Conservation (phyloP, 2,888 invertebrate genomes). For the Perdita meconis region DNA sequence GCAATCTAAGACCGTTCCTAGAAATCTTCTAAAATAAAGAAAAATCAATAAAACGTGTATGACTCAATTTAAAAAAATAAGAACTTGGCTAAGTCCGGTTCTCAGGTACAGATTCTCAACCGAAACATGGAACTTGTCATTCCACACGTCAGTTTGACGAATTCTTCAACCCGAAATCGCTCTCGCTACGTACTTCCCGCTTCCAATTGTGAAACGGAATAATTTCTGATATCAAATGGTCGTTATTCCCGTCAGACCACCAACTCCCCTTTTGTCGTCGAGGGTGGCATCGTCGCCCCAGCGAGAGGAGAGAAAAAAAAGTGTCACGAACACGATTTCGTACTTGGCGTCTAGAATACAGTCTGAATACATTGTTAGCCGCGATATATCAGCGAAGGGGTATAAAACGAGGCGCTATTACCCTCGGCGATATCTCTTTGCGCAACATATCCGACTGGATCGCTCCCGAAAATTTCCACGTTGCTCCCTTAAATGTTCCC, state of each 20-base stretch:
- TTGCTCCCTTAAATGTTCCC: constrained; percentile 64
- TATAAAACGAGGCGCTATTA: constrained; percentile 61
- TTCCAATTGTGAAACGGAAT: neutral
- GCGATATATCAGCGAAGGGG: constrained; percentile 47
- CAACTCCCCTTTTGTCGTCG: constrained; percentile 4
- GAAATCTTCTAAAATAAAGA: too few species aligned
- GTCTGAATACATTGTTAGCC: constrained; percentile 42
- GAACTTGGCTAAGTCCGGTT: too few species aligned
- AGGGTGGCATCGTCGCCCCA: neutral
- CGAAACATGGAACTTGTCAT: too few species aligned
- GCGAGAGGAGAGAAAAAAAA: neutral
- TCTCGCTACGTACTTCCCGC: too few species aligned
- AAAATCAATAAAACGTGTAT: too few species aligned
- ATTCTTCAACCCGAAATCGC: too few species aligned
- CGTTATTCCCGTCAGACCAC: neutral
- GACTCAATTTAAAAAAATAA: too few species aligned
- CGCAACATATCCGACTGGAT: constrained; percentile 58
- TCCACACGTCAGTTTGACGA: too few species aligned
- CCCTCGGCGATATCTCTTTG: constrained; percentile 58
- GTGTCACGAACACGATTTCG: constrained; percentile 1
- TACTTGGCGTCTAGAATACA: constrained; percentile 20
- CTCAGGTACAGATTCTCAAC: too few species aligned
- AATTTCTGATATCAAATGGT: neutral
- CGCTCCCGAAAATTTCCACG: constrained; percentile 64
- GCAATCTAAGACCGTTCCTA: too few species aligned